A percentile compares a stretch with the other conserved stretches of the same genome.
Evolutionary conservation across 2,113 vertebrate genomes (phyloP).

Genomic region (Eulemur rufifrons): DNA sequence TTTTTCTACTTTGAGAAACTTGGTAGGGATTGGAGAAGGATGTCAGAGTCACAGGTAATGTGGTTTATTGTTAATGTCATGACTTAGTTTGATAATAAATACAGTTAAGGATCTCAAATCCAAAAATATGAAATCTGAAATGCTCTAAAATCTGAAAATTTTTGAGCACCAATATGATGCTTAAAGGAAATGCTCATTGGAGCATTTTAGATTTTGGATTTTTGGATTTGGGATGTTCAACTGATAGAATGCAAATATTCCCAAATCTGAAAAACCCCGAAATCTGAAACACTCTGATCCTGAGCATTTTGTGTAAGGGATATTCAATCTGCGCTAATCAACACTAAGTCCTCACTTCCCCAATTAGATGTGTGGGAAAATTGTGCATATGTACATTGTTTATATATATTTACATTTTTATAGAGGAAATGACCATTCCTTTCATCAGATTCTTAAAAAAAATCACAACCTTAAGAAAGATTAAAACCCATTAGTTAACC

Average conservation of each 20-base stretch:
- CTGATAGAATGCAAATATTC: not conserved
- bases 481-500: not conserved
- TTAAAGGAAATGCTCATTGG: not conserved
- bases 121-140: not conserved
- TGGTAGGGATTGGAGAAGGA: not conserved
- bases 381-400: not conserved
- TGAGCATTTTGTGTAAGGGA: not conserved
- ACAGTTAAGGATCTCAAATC: not conserved
- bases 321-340: not conserved
- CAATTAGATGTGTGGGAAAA: not conserved
- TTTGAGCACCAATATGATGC: not conserved
- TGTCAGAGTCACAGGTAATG: not conserved
- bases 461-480: not conserved
- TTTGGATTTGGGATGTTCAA: not conserved
- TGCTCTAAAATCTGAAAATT: not conserved
- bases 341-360: not conserved
- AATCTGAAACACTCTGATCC: not conserved
- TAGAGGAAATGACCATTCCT: not conserved
- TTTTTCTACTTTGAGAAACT: not conserved
- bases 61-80: not conserved
- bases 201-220: not conserved
- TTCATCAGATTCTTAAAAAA: slow-evolving; percentile 11
- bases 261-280: not conserved
- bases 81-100: not conserved
- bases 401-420: not conserved